Evolutionary conservation across 2,888 invertebrate species (phyloP), one percentile per base, ranked within the genome.

Genomic region (Mamestra brassicae): DNA sequence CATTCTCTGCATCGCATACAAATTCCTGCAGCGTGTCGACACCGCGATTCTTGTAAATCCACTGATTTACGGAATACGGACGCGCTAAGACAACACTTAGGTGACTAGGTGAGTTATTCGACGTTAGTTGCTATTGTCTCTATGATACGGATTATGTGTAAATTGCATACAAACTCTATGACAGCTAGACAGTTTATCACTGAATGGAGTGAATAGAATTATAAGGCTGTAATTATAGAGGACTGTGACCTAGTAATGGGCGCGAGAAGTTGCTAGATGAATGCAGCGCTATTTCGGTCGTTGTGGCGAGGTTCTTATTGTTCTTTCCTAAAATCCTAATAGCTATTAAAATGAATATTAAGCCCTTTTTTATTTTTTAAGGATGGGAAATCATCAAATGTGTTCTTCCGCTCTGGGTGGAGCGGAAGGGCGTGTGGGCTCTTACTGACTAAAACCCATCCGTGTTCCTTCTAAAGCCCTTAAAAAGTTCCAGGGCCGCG

Each of bases 21-120:
- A 91, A 94, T 93, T 92, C 93, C 88, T 85, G 80, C 82, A 85
- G 84, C 86, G 85, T 88, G 90, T 90, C 89, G 87, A 89, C 89
- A 88, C 87, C 85, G 83, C 42, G 74, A 55, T 87, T 85, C 86
- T 88, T 74, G 87, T 86, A 80, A 87, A 90, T 89, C 86, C 83
- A 85, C 85, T 89, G 89, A 86, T 91, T 92, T 88, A 90, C 88
- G 86, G 91, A 91, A 92, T 91, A 91, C 86, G 81, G 81, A 66
- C 79, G 55, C 64, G 13, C 38, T 76, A 6, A 63, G 55, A 63
- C 69, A 79, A 50, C 57, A 69, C 57, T 68, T 50, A 26, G 52
- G n/a, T 42, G 58, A 52, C 42, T 68, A 26, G 42, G 68, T 62
- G 57, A 78, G 42, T 54, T 54, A 73, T 74, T 82, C 47, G 36